Evolutionary conservation across 2,113 vertebrate species (phyloP).

Genomic region (Oreochromis niloticus): DNA sequence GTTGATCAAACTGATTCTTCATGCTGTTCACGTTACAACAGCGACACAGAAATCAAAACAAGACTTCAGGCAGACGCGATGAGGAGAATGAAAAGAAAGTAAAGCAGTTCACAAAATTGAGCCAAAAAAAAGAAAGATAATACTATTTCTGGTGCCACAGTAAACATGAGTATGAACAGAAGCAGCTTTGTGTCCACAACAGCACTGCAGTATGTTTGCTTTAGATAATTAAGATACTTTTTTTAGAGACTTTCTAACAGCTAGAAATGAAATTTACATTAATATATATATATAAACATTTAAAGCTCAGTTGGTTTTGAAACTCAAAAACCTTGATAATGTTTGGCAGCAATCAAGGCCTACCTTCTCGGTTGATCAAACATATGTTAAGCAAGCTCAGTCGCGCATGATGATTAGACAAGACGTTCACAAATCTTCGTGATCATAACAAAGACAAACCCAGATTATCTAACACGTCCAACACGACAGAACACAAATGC

Average conservation of each 20-base stretch:
- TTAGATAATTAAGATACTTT: not conserved
- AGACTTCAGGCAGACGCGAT: slow-evolving; percentile 6
- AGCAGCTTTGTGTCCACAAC: not conserved
- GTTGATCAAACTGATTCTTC: not conserved
- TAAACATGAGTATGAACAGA: not conserved
- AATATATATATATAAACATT: rapidly evolving
- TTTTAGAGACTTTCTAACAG: not conserved
- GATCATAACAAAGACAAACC: not conserved
- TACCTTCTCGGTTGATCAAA: not conserved
- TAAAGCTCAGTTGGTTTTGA: not conserved
- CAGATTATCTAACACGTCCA: not conserved
- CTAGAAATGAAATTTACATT: not conserved
- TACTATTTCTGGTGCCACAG: not conserved
- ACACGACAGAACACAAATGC: not conserved
- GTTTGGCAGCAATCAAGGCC: not conserved
- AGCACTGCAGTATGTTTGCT: not conserved
- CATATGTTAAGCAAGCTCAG: not conserved
- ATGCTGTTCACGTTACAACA: slow-evolving; percentile 10
- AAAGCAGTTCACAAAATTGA: not conserved
- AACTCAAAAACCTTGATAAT: not conserved
- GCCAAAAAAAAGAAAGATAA: not conserved
- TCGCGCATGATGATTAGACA: not conserved
- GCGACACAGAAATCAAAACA: slow-evolving; percentile 16
- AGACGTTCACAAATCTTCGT: not conserved
- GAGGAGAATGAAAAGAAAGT: not conserved